Base-by-base conservation (phyloP, 1,140 invertebrate genomes). In the Anagrus nilaparvatae region DNA sequence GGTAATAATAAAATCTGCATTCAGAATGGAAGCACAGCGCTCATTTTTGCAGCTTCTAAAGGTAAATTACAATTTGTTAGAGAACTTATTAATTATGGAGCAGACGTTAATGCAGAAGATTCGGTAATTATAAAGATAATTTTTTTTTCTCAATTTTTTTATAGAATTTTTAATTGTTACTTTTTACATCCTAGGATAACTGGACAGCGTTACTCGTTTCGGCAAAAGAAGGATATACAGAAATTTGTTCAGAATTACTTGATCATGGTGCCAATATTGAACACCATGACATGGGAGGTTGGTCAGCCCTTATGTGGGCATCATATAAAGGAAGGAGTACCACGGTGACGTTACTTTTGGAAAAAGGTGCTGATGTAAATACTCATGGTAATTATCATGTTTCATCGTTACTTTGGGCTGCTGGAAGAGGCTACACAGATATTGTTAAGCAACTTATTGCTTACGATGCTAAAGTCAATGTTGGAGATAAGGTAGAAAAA, bases 291-390 rank as follows among this genome's bases (percentile, higher is more conserved):
- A 84, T 93, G 78, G 91, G 92, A 51, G 89, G 89, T 17, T 99
- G 95, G 94, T 92, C 92, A 3, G 74, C 93, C 1, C 72, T 99
- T 27, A 95, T 98, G 87, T 99, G 95, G 95, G 91, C 92, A 0
- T 80, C 86, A 6, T 98, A 99, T 61, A 93, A 95, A 66, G 91
- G 91, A 4, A 77, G 82, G 50, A 76, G 79, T 9, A 78, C 84
- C 17, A 75, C 87, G 43, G 92, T 89, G 13, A 72, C 75, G 23
- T 61, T 90, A 43, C 65, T 99, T n/a, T 64, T 98, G 38, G 81
- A 90, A 34, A 77, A 79, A 48, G 87, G 86, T 29, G 93, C 94
- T 1, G 92, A 97, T 63, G 83, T 92, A 5, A 96, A 97, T 69
- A 83, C 91, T 7, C 89, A 95, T 59, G 95, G 93, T 45, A 94